Base-by-base conservation (phyloP, 2,797 vertebrate genomes). In the Steatocranus sp. region DNA sequence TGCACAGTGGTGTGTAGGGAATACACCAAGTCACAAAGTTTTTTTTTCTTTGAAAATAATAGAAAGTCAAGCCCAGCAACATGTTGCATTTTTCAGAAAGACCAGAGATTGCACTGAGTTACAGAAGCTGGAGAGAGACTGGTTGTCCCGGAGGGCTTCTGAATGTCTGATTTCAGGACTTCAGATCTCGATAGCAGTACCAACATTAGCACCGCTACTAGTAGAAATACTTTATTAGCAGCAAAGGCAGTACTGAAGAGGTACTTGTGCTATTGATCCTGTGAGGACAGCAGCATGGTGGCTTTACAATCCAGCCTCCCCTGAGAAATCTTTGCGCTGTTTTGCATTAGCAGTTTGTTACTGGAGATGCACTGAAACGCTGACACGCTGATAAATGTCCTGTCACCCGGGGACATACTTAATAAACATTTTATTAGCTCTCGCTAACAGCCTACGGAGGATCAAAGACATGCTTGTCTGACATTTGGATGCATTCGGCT, bases 381-480 rank as follows among this genome's bases (percentile, higher is more conserved):
- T 78, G 81, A 84, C 89, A 83, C 30, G 5, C 75, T 89, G 88
- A 90, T 88, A 50, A 86, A 92, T 91, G 85, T 87, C 86, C 75
- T 8, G 30, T 82, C 89, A 87, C 86, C 84, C 46, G 61, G 81
- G 84, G 81, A 90, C 79, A 76, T 63, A 83, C 78, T 90, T 90
- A 90, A 92, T 90, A 91, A 89, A 89, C 84, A 88, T 85, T 92
- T 91, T 84, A 93, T 90, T 89, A 91, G 84, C 89, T 85, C 49
- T 83, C 3, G 14, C 61, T 84, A 86, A 84, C 36, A 30, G 76
- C 82, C 83, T 20, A 5, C 66, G 75, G 82, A 84, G 85, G 63
- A 89, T 89, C 89, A 88, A 38, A 89, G 79, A 81, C 90, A 79
- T 38, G 83, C 86, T 83, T 87, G 83, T 92, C 87, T 91, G 89